These are phyloP conservation scores for Potorous gilbertii DNA, from an alignment of 2,797 vertebrate genomes.

Conservation along the genomic window DNA sequence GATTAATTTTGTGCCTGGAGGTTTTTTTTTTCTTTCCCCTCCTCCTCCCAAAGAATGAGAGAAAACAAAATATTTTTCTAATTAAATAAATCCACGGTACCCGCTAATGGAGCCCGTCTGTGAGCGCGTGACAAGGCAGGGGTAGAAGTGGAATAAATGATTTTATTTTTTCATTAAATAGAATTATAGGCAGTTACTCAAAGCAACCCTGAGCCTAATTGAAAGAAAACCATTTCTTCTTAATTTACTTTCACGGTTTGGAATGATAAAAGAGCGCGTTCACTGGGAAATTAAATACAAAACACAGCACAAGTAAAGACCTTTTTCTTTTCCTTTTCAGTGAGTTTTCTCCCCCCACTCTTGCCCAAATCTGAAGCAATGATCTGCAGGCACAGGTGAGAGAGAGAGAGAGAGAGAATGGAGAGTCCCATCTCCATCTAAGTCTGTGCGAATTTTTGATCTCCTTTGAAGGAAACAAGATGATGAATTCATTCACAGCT, in stretches of 20 bases:
- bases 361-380: constrained; percentile 37
- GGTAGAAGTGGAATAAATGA: constrained; percentile 88
- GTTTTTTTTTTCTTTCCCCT: constrained; percentile 67
- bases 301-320: constrained; percentile 79
- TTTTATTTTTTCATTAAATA: constrained; percentile 92
- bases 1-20: constrained; percentile 88
- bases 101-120: constrained; percentile 86
- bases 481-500: background rate
- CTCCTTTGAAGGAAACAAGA: background rate
- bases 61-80: constrained; percentile 90
- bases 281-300: constrained; percentile 88
- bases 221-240: constrained; percentile 91
- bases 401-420: constrained; percentile 1
- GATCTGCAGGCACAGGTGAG: constrained; percentile 74
- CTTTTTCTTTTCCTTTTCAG: constrained; percentile 12
- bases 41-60: constrained; percentile 79
- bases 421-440: background rate
- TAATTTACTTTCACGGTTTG: constrained; percentile 89
- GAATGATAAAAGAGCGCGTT: constrained; percentile 88
- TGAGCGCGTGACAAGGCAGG: constrained; percentile 83
- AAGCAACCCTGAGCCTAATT: constrained; percentile 89
- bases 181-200: constrained; percentile 91
- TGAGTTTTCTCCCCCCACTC: background rate
- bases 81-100: constrained; percentile 90
- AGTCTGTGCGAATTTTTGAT: background rate